Conservation (phyloP, 2,797 vertebrate species). For the Parambassis ranga region DNA sequence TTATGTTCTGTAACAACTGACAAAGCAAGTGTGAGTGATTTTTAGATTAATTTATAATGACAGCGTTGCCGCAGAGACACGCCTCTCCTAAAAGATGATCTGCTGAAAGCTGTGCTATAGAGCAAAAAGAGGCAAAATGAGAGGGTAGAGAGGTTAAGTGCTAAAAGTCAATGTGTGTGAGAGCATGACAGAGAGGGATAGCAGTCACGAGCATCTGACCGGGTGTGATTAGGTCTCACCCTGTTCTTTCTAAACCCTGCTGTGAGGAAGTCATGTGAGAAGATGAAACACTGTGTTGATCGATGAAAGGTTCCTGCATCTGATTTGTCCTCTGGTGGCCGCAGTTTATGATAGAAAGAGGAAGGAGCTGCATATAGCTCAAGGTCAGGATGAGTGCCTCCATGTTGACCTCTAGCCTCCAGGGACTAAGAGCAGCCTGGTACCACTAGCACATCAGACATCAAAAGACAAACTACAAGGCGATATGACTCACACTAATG, state of each 20-base stretch:
- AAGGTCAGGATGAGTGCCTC: constrained; percentile 63
- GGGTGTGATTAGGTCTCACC: constrained; percentile 34
- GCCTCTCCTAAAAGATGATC: constrained; percentile 29
- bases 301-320: constrained; percentile 64
- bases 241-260: constrained; percentile 28
- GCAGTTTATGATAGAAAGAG: constrained; percentile 37
- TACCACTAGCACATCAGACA: constrained; percentile 45
- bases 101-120: constrained; percentile 35
- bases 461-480: constrained; percentile 45
- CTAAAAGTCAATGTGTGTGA: constrained; percentile 37
- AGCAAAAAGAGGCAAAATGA: constrained; percentile 36
- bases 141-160: constrained; percentile 48
- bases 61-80: constrained; percentile 4
- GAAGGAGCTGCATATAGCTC: constrained; percentile 22
- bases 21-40: constrained; percentile 29
- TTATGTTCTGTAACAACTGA: constrained; percentile 41
- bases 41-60: constrained; percentile 46
- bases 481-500: constrained; percentile 23
- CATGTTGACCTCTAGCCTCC: constrained; percentile 58
- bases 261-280: constrained; percentile 69
- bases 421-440: constrained; percentile 55
- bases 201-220: constrained; percentile 44
- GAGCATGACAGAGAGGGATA: constrained; percentile 18
- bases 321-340: constrained; percentile 53
- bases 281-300: constrained; percentile 66